Evolutionary conservation across 2,888 invertebrate genomes (phyloP).

Genomic region (Andrena hattorfiana): DNA sequence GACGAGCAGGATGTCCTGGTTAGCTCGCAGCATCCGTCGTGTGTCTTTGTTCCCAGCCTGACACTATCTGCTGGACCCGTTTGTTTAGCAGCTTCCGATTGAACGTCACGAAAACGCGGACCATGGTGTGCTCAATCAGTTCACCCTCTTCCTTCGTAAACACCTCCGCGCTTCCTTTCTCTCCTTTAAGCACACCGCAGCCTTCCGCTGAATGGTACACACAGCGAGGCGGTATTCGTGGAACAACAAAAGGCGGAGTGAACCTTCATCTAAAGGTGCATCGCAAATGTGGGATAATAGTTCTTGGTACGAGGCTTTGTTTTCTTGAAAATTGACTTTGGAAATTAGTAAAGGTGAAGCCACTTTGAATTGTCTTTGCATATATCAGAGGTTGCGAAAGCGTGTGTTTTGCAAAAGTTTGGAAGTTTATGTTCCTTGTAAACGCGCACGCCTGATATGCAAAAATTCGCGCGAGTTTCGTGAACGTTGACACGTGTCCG

Average conservation of each 20-base stretch:
- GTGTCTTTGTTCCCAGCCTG: conserved; percentile 43
- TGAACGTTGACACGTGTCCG: conserved; percentile 25
- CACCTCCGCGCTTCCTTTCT: conserved; percentile 14
- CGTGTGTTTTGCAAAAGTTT: conserved; percentile 20
- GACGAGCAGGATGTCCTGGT: conserved; percentile 35
- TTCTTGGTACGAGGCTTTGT: too few species aligned
- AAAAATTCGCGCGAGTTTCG: conserved; percentile 1
- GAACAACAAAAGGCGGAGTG: neutral
- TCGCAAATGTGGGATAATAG: too few species aligned
- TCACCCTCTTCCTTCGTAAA: conserved; percentile 49
- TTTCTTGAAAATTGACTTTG: too few species aligned
- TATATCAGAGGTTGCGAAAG: neutral
- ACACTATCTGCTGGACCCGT: conserved; percentile 51
- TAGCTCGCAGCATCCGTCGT: conserved; percentile 50
- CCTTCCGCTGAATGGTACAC: neutral
- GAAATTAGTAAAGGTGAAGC: neutral
- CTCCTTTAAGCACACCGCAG: neutral
- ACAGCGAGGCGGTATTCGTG: neutral
- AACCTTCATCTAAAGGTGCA: too few species aligned
- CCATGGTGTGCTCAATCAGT: conserved; percentile 48
- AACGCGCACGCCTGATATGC: conserved; percentile 14
- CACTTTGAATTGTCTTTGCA: neutral
- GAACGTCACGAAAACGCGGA: conserved; percentile 20
- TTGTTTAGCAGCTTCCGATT: conserved; percentile 53
- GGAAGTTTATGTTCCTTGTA: conserved; percentile 8